These are phyloP conservation scores for Lepidochitona cinerea DNA, from an alignment of 2,888 invertebrate genomes.

Conservation along the genomic window DNA sequence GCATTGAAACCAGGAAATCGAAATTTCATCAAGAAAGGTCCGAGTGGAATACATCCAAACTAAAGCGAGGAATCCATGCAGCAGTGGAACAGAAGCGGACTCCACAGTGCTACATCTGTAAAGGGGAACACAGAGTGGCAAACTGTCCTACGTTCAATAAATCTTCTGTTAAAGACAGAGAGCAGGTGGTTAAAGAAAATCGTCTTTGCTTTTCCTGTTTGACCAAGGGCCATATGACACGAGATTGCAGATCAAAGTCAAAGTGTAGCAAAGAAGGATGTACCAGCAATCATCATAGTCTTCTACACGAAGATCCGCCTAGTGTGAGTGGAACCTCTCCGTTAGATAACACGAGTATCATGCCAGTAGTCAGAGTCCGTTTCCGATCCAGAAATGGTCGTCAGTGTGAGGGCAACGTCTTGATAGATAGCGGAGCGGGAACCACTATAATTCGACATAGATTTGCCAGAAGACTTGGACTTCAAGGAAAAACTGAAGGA, in stretches of 20 bases:
- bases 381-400: background rate
- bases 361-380: constrained; percentile 1
- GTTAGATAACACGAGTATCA: background rate
- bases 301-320: background rate
- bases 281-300: background rate
- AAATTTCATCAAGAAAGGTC: no score
- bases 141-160: background rate
- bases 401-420: background rate
- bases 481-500: background rate
- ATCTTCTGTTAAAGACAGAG: background rate
- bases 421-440: background rate
- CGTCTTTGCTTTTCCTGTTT: constrained; percentile 16
- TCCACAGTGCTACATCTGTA: background rate
- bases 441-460: background rate
- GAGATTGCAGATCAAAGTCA: constrained; percentile 3
- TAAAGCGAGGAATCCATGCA: background rate
- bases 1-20: no score
- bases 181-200: background rate
- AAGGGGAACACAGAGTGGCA: background rate
- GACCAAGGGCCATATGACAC: background rate
- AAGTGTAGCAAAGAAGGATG: constrained; percentile 5
- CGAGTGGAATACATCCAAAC: no score
- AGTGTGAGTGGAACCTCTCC: constrained; percentile 3
- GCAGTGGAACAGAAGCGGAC: background rate
- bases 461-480: background rate